These are phyloP conservation scores for Smutsia temminckii DNA, from an alignment of 2,797 vertebrate genomes.

Conservation along the genomic window DNA sequence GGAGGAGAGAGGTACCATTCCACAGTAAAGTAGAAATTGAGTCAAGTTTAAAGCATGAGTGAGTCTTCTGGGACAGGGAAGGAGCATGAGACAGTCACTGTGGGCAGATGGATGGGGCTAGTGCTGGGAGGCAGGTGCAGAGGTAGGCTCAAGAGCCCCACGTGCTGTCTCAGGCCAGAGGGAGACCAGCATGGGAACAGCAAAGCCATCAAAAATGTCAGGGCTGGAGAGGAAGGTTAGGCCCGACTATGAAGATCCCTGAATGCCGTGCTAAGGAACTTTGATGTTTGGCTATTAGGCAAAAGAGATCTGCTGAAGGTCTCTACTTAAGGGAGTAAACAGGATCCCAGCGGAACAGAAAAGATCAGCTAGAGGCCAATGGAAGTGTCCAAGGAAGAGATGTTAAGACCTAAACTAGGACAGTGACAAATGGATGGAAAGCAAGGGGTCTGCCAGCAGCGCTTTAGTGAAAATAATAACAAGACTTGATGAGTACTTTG, in stretches of 20 bases:
- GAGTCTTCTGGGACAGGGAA: neutral
- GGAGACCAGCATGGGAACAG: neutral
- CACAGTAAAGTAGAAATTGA: neutral
- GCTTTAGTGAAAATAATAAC: neutral
- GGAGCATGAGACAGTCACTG: neutral
- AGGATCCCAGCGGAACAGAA: neutral
- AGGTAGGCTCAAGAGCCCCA: neutral
- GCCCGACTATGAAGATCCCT: neutral
- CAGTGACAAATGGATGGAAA: neutral
- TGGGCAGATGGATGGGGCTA: neutral
- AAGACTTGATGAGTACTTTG: neutral
- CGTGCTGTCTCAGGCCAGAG: neutral
- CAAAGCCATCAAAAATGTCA: neutral
- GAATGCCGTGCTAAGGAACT: neutral
- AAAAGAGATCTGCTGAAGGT: neutral
- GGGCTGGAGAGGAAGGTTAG: neutral
- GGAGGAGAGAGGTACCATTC: neutral
- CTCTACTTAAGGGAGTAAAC: neutral
- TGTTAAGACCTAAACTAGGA: neutral
- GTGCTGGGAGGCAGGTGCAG: neutral
- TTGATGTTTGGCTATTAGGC: neutral
- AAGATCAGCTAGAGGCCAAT: neutral
- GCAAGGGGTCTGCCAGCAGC: neutral
- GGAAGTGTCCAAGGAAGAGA: neutral
- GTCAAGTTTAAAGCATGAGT: neutral